A percentile compares a stretch with the other conserved stretches of the same genome.
These are phyloP conservation scores for Lagorchestes hirsutus DNA, from an alignment of 2,797 vertebrate species.

Conservation along the genomic window DNA sequence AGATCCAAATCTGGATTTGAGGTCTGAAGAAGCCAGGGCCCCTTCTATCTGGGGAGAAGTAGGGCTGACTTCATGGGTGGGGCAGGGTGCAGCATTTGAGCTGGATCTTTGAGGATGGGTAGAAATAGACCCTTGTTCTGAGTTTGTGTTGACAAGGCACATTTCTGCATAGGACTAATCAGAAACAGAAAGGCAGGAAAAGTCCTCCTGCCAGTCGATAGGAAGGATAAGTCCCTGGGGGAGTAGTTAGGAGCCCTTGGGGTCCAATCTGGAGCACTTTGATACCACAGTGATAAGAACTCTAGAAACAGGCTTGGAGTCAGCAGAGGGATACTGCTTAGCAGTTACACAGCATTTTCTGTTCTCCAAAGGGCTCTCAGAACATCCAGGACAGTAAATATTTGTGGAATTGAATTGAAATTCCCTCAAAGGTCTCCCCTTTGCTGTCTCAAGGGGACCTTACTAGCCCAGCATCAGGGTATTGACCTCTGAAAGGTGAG, in stretches of 20 bases:
- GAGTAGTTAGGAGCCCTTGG: conserved; percentile 1
- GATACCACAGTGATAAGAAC: conserved; percentile 31
- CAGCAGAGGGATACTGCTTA: conserved; percentile 1
- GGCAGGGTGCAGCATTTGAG: background rate
- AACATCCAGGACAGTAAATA: background rate
- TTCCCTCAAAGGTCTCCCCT: background rate
- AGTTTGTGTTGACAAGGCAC: background rate
- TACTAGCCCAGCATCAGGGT: background rate
- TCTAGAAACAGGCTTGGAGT: conserved; percentile 49
- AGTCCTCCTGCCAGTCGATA: background rate
- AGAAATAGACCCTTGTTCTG: background rate
- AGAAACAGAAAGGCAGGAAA: background rate
- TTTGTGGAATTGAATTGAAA: background rate
- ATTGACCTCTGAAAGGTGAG: background rate
- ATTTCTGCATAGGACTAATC: background rate
- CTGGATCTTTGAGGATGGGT: background rate
- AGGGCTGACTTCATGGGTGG: background rate
- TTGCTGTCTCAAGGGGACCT: background rate
- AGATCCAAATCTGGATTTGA: background rate
- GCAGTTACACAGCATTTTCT: background rate
- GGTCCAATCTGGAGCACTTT: conserved; percentile 37
- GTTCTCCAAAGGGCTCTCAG: background rate
- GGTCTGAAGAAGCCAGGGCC: background rate
- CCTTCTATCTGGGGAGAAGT: background rate
- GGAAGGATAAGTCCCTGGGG: background rate